A percentile compares a stretch with the other conserved stretches of the same genome.
Conservation (phyloP, 2,888 invertebrate genomes). For the Balanococcus diminutus region DNA sequence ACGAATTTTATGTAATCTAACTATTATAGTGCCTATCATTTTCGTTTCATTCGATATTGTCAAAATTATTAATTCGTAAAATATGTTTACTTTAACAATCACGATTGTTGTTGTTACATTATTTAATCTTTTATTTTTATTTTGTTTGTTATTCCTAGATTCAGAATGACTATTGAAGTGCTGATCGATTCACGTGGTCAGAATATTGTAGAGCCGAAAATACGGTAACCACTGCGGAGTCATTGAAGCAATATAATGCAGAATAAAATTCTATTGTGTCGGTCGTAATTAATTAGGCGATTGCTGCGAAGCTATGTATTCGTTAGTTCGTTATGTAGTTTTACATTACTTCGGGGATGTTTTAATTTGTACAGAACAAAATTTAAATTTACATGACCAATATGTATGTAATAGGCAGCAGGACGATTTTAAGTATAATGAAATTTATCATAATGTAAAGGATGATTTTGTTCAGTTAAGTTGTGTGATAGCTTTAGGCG, state of each 20-base stretch:
- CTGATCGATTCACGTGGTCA: neutral
- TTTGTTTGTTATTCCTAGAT: neutral
- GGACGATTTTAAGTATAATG: neutral
- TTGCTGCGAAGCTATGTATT: neutral
- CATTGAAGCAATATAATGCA: neutral
- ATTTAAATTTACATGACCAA: neutral
- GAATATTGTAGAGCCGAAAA: neutral
- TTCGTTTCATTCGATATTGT: neutral
- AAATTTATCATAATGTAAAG: neutral
- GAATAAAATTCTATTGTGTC: neutral
- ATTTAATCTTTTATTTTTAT: neutral
- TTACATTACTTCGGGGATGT: neutral
- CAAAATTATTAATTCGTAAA: neutral
- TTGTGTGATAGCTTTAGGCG: neutral
- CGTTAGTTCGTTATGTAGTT: neutral
- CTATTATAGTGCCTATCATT: neutral
- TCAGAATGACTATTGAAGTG: neutral
- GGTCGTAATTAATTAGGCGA: neutral
- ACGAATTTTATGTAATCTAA: neutral
- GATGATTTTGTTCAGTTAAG: neutral
- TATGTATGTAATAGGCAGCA: neutral
- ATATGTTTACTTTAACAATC: neutral
- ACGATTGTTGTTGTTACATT: neutral
- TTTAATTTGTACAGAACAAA: neutral
- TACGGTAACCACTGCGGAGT: neutral